Conservation (phyloP, 2,797 vertebrate genomes). For the Cheirogaleus major region DNA sequence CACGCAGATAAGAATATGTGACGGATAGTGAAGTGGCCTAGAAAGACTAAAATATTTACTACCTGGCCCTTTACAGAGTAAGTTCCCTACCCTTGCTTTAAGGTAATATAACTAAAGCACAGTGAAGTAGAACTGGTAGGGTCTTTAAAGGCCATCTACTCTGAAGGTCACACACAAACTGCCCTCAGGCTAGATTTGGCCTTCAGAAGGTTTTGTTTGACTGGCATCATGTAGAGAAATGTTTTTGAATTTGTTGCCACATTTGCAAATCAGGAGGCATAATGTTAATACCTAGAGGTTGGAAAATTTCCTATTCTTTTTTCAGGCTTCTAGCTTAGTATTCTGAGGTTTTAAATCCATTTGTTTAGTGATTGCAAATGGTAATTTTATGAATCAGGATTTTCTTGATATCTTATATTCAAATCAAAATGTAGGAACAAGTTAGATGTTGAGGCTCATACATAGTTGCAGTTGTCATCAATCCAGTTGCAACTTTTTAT, state of each 20-base stretch:
- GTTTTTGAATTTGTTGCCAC: neutral
- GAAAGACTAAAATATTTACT: neutral
- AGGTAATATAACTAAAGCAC: neutral
- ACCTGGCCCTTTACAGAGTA: neutral
- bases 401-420: neutral
- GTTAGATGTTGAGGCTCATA: neutral
- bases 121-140: neutral
- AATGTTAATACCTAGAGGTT: neutral
- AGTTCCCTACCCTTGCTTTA: neutral
- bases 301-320: neutral
- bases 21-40: neutral
- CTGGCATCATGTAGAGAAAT: neutral
- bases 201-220: neutral
- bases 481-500: neutral
- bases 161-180: neutral
- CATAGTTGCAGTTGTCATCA: neutral
- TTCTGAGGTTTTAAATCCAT: neutral
- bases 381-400: slow-evolving; percentile 26
- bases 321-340: neutral
- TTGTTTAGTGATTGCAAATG: neutral
- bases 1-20: neutral
- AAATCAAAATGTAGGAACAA: neutral
- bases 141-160: neutral
- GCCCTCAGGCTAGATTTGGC: neutral
- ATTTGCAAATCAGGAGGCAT: neutral